phyloP scores from a whole-genome alignment of 1,140 invertebrate species.

The Calosoma granatense region DNA sequence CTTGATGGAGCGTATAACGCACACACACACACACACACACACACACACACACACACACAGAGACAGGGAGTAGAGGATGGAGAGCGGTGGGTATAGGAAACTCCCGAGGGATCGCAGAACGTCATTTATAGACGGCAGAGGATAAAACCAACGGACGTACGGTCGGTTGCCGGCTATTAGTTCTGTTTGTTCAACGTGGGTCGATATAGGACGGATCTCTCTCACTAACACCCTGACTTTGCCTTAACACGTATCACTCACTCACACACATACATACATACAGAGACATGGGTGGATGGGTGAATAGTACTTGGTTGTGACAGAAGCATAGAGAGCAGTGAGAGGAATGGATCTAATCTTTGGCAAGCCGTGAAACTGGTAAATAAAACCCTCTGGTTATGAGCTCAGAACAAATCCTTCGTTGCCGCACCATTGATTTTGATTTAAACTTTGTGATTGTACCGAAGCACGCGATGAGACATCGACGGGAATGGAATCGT shows the following conservation, averaged over 20 bases:
- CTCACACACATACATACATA: background rate
- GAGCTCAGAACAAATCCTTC: background rate
- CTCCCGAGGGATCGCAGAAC: background rate
- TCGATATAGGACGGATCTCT: background rate
- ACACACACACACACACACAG: no score
- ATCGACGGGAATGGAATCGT: background rate
- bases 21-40: no score
- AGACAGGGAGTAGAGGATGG: no score
- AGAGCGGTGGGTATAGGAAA: background rate
- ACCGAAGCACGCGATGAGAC: background rate
- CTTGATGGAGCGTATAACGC: no score
- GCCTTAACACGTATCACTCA: background rate
- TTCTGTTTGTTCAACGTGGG: conserved; percentile 4
- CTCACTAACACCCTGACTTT: background rate
- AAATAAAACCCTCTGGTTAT: background rate
- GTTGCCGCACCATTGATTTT: background rate
- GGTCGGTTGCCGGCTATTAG: background rate
- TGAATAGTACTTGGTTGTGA: no score
- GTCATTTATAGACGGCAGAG: conserved; percentile 7
- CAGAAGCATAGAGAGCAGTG: no score
- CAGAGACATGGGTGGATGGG: background rate
- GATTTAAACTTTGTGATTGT: background rate
- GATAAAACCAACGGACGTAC: conserved; percentile 4
- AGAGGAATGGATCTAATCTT: background rate
- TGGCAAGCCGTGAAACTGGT: background rate